phyloP scores from a whole-genome alignment of 2,797 vertebrate species.

The Naso thynnoides region DNA sequence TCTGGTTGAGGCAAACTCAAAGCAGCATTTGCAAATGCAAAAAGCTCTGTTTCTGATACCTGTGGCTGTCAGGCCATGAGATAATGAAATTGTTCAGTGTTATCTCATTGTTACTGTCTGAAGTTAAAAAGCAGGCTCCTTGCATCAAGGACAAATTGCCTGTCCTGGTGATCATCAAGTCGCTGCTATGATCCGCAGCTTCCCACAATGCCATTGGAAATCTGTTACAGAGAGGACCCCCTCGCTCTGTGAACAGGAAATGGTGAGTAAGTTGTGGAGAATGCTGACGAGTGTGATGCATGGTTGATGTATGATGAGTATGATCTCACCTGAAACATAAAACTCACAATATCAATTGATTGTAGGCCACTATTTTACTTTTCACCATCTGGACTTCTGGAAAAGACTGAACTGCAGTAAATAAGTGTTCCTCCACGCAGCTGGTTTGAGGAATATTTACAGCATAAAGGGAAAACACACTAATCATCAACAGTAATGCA shows the following conservation, averaged over 20 bases:
- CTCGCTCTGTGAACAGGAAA: constrained; percentile 16
- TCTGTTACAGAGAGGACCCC: constrained; percentile 15
- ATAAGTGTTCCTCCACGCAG: constrained; percentile 29
- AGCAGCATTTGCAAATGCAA: neutral
- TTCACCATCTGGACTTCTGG: constrained; percentile 17
- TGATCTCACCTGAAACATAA: constrained; percentile 43
- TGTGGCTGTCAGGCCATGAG: neutral
- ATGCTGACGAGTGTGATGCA: constrained; percentile 6
- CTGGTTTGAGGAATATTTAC: constrained; percentile 38
- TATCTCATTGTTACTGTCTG: constrained; percentile 7
- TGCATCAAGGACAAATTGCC: neutral
- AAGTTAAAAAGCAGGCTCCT: neutral
- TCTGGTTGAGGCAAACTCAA: constrained; percentile 19
- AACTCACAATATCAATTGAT: constrained; percentile 25
- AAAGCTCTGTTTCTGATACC: neutral
- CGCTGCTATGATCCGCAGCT: constrained; percentile 8
- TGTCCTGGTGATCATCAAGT: neutral
- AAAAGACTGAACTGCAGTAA: neutral
- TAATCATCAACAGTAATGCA: too few relatives aligned
- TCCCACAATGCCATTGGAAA: constrained; percentile 38
- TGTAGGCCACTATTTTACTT: neutral
- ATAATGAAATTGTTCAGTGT: neutral
- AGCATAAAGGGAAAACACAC: constrained; percentile 12
- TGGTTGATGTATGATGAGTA: too few relatives aligned
- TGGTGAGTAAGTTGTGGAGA: constrained; percentile 15